A percentile compares a stretch with the other conserved stretches of the same genome.
Evolutionary conservation across 2,113 vertebrate genomes (phyloP).

Genomic region (Rostratula benghalensis): DNA sequence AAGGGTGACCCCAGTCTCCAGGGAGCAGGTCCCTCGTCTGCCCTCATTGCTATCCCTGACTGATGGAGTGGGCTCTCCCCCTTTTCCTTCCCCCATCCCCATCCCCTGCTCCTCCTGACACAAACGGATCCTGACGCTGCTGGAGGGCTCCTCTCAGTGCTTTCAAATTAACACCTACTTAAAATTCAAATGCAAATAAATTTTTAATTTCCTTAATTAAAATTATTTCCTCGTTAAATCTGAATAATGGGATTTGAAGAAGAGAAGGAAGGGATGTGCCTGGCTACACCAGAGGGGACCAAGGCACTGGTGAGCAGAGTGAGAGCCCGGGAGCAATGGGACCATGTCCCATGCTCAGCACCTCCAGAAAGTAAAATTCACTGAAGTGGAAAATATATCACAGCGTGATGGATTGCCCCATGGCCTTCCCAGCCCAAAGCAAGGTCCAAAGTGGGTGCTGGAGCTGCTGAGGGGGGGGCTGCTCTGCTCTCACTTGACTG

Average conservation of each 20-base stretch:
- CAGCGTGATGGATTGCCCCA: background rate
- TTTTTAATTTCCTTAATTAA: conserved; percentile 62
- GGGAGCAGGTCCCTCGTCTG: background rate
- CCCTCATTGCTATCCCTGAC: background rate
- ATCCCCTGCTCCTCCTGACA: background rate
- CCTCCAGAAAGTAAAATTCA: background rate
- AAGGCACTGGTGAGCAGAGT: background rate
- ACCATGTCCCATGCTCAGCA: fast-evolving
- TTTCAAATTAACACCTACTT: conserved; percentile 32
- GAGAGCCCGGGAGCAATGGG: background rate
- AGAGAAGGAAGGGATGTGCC: background rate
- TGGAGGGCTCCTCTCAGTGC: background rate
- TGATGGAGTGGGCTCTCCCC: background rate
- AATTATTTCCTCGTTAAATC: conserved; percentile 31
- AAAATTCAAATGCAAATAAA: conserved; percentile 32
- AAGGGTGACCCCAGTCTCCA: background rate
- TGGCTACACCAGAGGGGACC: fast-evolving
- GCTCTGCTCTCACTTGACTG: fast-evolving
- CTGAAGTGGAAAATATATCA: too few relatives aligned
- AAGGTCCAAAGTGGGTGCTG: background rate
- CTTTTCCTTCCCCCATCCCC: background rate
- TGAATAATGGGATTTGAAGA: conserved; percentile 24
- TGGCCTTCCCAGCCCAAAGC: background rate
- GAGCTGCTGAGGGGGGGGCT: too few relatives aligned
- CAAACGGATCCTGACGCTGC: background rate